Base-by-base conservation (phyloP, 2,888 invertebrate genomes). In the Oscheius sp. region DNA sequence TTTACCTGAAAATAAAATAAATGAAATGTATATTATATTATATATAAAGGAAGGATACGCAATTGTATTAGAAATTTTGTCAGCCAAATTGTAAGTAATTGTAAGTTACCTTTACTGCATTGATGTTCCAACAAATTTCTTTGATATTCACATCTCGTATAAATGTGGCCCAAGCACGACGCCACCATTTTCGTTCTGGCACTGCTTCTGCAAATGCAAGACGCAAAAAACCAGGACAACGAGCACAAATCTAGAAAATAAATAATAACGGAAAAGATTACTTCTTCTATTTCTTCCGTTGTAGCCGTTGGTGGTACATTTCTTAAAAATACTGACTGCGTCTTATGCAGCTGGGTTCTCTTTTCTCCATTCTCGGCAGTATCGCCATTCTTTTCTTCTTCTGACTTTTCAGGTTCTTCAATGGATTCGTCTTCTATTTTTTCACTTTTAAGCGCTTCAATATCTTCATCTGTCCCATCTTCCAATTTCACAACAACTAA, bases 111-210 rank as follows among this genome's bases (percentile, higher is more conserved):
- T 96, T 90, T 72, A 95, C 93, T 80, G 94, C 95, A 87, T 96
- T 97, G 45, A 99, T 90, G 86, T 94, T 94, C 96, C 96, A 98
- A 88, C 97, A 98, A 78, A 98, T 97, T 86, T 98, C 97, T 87
- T 97, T 97, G 78, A 98, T 97, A 88, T 97, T 96, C 50, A 97
- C 95, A 85, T 94, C 93, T 22, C 95, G 90, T 77, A 71, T 73
- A 66, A 72, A 83, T 0, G 97, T 97, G 36, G 96, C 95, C 97
- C 97, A 98, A 44, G 96, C 98, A 56, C 97, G 91, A 14, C 98
- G 91, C 87, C 94, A 93, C 92, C 96, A 98, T 47, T 94, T 91
- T 24, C 96, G 90, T 86, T 98, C 98, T 0, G 95, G 93, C 84
- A 95, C 91, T 0, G 98, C 97, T 88, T 99, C 98, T 0, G 97